phyloP scores from a whole-genome alignment of 1,140 invertebrate species.

The Chelonus insularis region DNA sequence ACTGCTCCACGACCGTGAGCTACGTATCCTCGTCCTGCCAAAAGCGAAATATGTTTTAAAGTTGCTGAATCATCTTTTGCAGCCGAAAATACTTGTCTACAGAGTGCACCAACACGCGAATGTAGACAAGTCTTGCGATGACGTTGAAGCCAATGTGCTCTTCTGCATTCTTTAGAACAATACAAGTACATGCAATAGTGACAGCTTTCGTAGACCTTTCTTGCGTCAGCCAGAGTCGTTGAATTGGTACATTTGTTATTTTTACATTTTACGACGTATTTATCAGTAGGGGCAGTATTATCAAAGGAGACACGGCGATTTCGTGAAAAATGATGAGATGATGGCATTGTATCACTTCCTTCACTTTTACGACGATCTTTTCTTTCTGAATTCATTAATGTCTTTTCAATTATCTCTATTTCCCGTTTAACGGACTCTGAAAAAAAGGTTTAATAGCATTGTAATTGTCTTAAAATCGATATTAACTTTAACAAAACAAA shows the following conservation, averaged over 20 bases:
- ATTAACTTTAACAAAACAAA: conserved; percentile 9
- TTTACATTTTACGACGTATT: conserved; percentile 72
- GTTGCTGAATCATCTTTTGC: conserved; percentile 82
- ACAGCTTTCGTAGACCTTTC: conserved; percentile 81
- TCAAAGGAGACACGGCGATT: conserved; percentile 59
- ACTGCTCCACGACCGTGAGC: conserved; percentile 88
- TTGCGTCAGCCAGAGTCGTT: conserved; percentile 68
- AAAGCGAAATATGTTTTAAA: conserved; percentile 75
- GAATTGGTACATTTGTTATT: conserved; percentile 74
- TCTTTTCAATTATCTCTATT: conserved; percentile 30
- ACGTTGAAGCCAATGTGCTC: conserved; percentile 82
- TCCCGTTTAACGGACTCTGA: conserved; percentile 56
- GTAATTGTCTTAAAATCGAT: too few relatives aligned
- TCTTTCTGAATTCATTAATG: conserved; percentile 30
- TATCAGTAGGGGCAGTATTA: conserved; percentile 42
- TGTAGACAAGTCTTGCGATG: conserved; percentile 89
- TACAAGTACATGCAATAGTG: conserved; percentile 91
- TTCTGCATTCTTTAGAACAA: conserved; percentile 81
- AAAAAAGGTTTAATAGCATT: background rate
- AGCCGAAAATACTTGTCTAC: conserved; percentile 84
- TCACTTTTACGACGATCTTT: conserved; percentile 59
- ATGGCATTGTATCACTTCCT: conserved; percentile 56
- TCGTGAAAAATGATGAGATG: conserved; percentile 37
- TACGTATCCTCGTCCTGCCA: conserved; percentile 79
- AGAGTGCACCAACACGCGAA: conserved; percentile 82